Base-by-base conservation (phyloP, 1,140 invertebrate species). In the Battus philenor region DNA sequence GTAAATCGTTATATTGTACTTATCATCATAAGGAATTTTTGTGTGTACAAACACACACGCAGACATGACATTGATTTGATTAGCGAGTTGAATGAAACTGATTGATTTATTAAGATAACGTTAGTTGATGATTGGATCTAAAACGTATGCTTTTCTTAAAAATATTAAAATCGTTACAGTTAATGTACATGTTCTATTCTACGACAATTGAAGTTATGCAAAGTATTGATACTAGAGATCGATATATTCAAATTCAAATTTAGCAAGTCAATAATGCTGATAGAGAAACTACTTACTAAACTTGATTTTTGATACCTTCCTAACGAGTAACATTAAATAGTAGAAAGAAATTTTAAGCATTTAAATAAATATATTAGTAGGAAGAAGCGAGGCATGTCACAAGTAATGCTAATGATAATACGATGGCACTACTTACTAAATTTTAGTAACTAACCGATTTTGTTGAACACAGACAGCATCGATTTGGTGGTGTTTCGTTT, bases 121-220 rank as follows among this genome's bases (percentile, higher is more conserved):
- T 18, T 6, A 2, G n/a, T 36, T 9, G n/a, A 41, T 29, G 38
- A 41, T 5, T 41, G 38, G 38, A 4, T 41, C 29, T 29, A 29
- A 29, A 27, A 18, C 12, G 11, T 39, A 16, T 29, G 13, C 11
- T 26, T 59, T 60, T 53, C 66, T 73, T 80, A 77, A 58, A 70
- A 67, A 68, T 77, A 75, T 70, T 79, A 81, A 79, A 75, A 78
- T 81, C 70, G 72, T 66, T 73, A 73, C 56, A 52, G 59, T 62
- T 56, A 54, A 54, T 59, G 59, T 74, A 79, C 76, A 83, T 83
- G 79, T 83, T 83, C 79, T 80, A 83, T 83, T 80, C 76, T 83
- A 77, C 76, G 79, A 83, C 75, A 77, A 63, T 59, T 47, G 44
- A 54, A 12, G 43, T 18, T 53, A 60, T 26, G 24, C 15, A 41